These are phyloP conservation scores for Planococcus citri DNA, from an alignment of 1,140 invertebrate genomes.

Conservation along the genomic window DNA sequence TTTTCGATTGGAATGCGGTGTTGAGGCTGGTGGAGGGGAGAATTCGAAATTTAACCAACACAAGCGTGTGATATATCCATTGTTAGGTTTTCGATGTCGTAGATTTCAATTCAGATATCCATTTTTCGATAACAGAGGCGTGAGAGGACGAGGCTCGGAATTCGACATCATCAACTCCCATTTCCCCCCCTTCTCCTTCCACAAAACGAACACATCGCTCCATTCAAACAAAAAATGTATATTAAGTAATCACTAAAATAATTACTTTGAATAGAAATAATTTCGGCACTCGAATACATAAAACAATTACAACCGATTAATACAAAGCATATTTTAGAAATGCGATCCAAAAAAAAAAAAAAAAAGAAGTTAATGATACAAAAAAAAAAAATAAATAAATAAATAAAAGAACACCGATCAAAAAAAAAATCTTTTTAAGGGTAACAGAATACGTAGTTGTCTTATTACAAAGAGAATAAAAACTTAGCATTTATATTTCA, in stretches of 20 bases:
- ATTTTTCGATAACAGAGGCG: no score
- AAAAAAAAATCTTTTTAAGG: neutral
- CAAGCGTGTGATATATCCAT: no score
- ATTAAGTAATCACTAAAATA: neutral
- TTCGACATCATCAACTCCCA: no score
- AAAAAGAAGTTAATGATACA: neutral
- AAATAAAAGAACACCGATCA: neutral
- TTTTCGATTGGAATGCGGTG: no score
- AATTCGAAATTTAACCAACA: no score
- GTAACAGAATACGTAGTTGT: neutral
- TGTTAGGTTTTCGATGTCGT: no score
- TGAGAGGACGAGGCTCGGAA: no score
- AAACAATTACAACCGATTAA: conserved; percentile 1
- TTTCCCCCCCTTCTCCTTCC: no score
- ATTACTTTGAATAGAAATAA: neutral
- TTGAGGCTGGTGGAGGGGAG: no score
- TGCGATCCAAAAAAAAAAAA: neutral
- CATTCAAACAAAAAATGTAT: conserved; percentile 3
- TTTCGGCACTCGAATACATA: conserved; percentile 1
- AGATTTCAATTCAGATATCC: no score
- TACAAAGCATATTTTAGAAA: conserved; percentile 1
- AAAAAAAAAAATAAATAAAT: neutral
- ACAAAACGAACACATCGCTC: no score
- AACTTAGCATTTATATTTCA: neutral
- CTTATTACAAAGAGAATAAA: neutral